A percentile compares a stretch with the other conserved stretches of the same genome.
Evolutionary conservation across 2,888 invertebrate species (phyloP).

Genomic region (Eristalis arbustorum): DNA sequence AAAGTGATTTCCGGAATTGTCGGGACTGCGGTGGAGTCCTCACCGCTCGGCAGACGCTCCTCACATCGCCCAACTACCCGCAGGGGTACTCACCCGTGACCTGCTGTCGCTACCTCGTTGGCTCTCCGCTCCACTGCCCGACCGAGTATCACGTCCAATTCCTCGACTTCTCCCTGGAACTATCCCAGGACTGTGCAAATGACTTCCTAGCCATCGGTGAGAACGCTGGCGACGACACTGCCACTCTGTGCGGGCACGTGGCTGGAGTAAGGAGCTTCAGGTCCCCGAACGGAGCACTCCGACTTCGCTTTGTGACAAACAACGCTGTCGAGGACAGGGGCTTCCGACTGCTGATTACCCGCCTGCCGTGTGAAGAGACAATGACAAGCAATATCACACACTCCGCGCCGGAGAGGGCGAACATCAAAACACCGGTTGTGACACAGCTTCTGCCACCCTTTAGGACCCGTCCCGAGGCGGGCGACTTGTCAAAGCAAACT

Average conservation of each 20-base stretch:
- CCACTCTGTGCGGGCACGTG: slow-evolving; percentile 81
- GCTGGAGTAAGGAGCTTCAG: slow-evolving; percentile 81
- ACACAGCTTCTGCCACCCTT: slow-evolving; percentile 21
- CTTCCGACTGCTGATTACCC: slow-evolving; percentile 82
- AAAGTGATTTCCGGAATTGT: slow-evolving; percentile 17
- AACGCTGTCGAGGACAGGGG: slow-evolving; percentile 78
- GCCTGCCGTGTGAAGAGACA: slow-evolving; percentile 79
- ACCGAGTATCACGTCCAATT: slow-evolving; percentile 82
- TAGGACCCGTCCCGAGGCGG: neutral
- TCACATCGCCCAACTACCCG: slow-evolving; percentile 82
- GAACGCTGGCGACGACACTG: slow-evolving; percentile 74
- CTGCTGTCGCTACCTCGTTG: slow-evolving; percentile 81
- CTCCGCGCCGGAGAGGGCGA: neutral
- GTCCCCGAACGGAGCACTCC: slow-evolving; percentile 80
- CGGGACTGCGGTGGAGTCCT: slow-evolving; percentile 79
- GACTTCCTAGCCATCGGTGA: slow-evolving; percentile 82
- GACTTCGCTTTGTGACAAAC: slow-evolving; percentile 81
- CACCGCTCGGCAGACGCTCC: slow-evolving; percentile 80
- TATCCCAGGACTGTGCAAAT: slow-evolving; percentile 81
- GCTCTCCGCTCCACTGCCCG: slow-evolving; percentile 81
- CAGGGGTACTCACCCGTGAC: slow-evolving; percentile 79
- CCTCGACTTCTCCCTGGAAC: slow-evolving; percentile 81
- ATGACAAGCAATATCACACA: slow-evolving; percentile 44
- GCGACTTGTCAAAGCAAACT: slow-evolving; percentile 36
- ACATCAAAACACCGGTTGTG: neutral